Base-by-base conservation (phyloP, 2,113 vertebrate genomes). In the Clarias magur region DNA sequence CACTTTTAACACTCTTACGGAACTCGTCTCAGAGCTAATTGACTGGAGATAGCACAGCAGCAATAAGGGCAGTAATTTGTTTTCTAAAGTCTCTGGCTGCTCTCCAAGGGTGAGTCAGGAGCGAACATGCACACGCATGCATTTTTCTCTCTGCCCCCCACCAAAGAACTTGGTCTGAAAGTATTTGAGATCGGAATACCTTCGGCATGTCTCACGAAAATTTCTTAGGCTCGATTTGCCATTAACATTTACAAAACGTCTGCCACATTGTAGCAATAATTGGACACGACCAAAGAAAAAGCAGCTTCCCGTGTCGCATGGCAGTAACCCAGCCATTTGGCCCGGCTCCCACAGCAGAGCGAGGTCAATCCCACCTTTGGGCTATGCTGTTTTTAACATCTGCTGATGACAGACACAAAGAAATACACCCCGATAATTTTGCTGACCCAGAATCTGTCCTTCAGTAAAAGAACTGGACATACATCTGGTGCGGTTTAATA, bases 401-500 rank as follows among this genome's bases (percentile, higher is more conserved):
- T 87, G 92, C 86, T 87, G 78, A 53, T 80, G 88, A 90, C 83
- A 88, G 67, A 84, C 80, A 54, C 80, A 84, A 87, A 89, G 87
- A 85, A 89, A 38, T 56, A 80, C 82, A 48, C 65, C 87, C 78
- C 42, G 25, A 42, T 82, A 53, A 83, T 85, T 86, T 88, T 88
- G 78, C 88, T 75, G 85, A 60, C 38, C 80, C 85, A 79, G 90
- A 87, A 83, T 57, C 23, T 90, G 89, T 92, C 89, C 89, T 89
- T 92, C 81, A 91, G 91, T 92, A 91, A 89, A 83, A 23, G 10
- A 56, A 78, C 76, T 87, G 88, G 92, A 91, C 92, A 91, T 91
- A 91, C 91, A 80, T 92, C 89, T 89, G 92, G 82, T 85, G 83
- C 30, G 79, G 82, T 25, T 94, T 25, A 90, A 94, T 93, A 91